Percentiles rank a stretch among this genome's conserved stretches.
These are phyloP conservation scores for Platichthys stellatus DNA, from an alignment of 2,113 vertebrate genomes.

Conservation along the genomic window DNA sequence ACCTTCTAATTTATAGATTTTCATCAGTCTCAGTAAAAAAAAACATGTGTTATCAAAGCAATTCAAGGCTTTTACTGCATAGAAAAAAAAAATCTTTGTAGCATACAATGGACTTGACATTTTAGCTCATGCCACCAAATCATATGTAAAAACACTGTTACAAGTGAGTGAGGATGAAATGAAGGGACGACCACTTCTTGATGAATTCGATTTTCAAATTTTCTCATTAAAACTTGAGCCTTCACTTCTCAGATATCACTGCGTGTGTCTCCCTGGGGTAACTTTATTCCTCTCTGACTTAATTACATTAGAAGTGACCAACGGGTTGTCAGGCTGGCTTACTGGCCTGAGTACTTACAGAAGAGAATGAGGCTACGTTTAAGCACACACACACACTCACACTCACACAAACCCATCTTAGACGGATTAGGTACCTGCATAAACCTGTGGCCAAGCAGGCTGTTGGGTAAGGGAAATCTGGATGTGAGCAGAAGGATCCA, in stretches of 20 bases:
- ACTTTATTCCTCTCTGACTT: slow-evolving; percentile 20
- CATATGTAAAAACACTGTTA: neutral
- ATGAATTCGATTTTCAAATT: neutral
- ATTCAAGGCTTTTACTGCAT: too few species aligned
- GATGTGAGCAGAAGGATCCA: slow-evolving; percentile 45
- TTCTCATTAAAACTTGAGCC: slow-evolving; percentile 2
- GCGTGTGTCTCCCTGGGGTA: slow-evolving; percentile 1
- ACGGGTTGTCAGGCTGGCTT: slow-evolving; percentile 13
- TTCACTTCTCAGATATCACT: neutral
- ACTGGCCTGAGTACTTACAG: slow-evolving; percentile 11
- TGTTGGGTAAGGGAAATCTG: slow-evolving; percentile 48
- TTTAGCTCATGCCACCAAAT: neutral
- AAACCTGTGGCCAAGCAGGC: slow-evolving; percentile 34
- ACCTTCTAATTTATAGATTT: too few species aligned
- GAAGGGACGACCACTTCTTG: neutral
- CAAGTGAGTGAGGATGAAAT: slow-evolving; percentile 3
- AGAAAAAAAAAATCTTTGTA: neutral
- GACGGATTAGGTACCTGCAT: slow-evolving; percentile 44
- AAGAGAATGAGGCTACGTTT: slow-evolving; percentile 16
- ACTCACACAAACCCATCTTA: slow-evolving; percentile 12
- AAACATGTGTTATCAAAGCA: too few species aligned
- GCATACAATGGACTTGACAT: neutral
- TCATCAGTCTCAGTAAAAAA: too few species aligned
- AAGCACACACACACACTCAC: slow-evolving; percentile 7
- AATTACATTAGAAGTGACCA: slow-evolving; percentile 48